Percentiles rank a stretch among this genome's conserved stretches.
phyloP scores from a whole-genome alignment of 2,113 vertebrate genomes.

The Agelaius tricolor region DNA sequence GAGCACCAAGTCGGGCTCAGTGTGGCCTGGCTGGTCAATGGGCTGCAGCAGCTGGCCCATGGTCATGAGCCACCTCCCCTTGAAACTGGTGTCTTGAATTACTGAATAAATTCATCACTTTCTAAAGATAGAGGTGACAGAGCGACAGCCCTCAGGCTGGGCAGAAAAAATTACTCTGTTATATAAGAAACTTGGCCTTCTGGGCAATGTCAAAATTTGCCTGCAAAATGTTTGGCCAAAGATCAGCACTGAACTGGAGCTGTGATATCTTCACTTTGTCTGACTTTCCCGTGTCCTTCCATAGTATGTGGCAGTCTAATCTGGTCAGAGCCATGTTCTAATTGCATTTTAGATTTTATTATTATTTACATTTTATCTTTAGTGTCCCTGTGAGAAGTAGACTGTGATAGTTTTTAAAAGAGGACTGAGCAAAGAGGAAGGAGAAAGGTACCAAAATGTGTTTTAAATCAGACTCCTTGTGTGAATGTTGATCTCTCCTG shows the following conservation, averaged over 20 bases:
- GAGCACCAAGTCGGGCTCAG: accelerated
- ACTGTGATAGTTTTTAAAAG: neutral
- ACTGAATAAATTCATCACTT: neutral
- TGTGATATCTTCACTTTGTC: conserved; percentile 18
- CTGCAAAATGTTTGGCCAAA: conserved; percentile 61
- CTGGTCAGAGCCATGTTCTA: neutral
- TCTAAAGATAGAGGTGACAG: conserved; percentile 56
- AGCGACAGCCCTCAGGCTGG: neutral
- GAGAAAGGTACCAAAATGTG: neutral
- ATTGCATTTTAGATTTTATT: neutral
- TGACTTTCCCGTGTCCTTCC: conserved; percentile 4
- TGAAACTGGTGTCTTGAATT: neutral
- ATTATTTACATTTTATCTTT: neutral
- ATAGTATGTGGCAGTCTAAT: neutral
- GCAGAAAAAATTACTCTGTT: conserved; percentile 10
- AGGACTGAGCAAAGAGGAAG: neutral
- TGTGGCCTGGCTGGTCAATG: neutral
- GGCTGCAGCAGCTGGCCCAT: neutral
- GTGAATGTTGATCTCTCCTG: neutral
- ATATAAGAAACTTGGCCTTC: conserved; percentile 44
- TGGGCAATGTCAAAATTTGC: conserved; percentile 48
- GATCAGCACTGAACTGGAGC: neutral
- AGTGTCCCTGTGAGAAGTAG: neutral
- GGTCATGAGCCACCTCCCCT: neutral
- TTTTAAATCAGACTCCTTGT: neutral